Conservation (phyloP, 2,888 invertebrate genomes). For the Bellardia pandia region DNA sequence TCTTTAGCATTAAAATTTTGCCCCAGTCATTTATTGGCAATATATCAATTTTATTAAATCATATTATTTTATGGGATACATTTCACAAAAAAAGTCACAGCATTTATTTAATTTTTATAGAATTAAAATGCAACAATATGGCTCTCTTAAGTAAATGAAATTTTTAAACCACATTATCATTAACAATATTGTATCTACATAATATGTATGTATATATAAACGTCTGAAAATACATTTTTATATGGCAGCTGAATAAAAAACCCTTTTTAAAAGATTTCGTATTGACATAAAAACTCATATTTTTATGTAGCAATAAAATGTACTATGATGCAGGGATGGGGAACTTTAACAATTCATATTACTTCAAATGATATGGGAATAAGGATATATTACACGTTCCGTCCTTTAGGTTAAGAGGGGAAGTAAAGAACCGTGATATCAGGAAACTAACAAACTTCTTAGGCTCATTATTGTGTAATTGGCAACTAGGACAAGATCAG, state of each 20-base stretch:
- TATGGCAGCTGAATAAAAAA: conserved; percentile 1
- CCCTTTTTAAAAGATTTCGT: conserved; percentile 30
- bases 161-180: conserved; percentile 51
- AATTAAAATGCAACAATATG: conserved; percentile 46
- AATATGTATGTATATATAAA: neutral
- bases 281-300: conserved; percentile 54
- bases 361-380: too few relatives aligned
- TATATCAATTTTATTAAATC: conserved; percentile 46
- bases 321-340: neutral
- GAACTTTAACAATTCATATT: neutral
- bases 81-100: neutral
- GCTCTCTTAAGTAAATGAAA: conserved; percentile 50
- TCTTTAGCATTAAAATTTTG: neutral
- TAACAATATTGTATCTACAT: conserved; percentile 21
- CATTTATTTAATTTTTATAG: conserved; percentile 27
- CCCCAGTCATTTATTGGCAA: neutral
- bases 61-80: conserved; percentile 9
- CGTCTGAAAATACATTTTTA: conserved; percentile 22
- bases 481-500: too few relatives aligned
- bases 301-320: conserved; percentile 16
- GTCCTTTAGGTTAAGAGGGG: too few relatives aligned
- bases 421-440: too few relatives aligned
- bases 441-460: too few relatives aligned
- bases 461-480: too few relatives aligned
- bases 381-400: too few relatives aligned